Conservation (phyloP, 2,888 invertebrate species). For the Chrysolina haemoptera region DNA sequence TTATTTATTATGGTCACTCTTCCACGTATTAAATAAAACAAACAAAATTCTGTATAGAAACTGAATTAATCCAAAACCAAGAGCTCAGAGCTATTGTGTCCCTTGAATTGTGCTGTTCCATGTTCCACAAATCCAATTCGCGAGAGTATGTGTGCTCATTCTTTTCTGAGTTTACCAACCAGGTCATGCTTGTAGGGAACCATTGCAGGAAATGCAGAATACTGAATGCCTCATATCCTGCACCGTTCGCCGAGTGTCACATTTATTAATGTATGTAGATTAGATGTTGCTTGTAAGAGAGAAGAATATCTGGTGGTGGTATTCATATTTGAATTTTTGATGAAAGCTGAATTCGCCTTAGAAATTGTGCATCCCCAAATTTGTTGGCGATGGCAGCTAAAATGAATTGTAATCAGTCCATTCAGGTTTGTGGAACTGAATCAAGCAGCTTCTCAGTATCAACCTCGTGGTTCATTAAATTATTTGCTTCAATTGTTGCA, state of each 20-base stretch:
- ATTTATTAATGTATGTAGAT: conserved; percentile 2
- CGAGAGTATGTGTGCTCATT: conserved; percentile 7
- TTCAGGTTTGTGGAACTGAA: no score
- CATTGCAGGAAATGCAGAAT: conserved; percentile 5
- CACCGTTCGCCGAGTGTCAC: background rate
- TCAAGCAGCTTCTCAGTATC: no score
- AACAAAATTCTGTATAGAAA: background rate
- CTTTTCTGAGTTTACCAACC: background rate
- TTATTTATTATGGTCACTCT: no score
- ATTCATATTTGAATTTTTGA: background rate
- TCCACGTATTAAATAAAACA: no score
- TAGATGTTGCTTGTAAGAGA: background rate
- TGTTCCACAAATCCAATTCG: background rate
- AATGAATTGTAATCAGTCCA: no score
- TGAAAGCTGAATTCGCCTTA: no score
- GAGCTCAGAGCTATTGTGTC: background rate
- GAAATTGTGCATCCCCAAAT: no score
- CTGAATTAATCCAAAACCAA: background rate
- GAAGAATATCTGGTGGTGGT: background rate
- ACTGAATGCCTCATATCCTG: background rate
- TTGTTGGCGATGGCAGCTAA: no score
- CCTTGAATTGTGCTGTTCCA: background rate
- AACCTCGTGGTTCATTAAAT: no score
- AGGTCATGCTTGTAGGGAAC: background rate
- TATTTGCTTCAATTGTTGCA: no score